Evolutionary conservation across 2,797 vertebrate species (phyloP).

Genomic region (Enteromius anoplus): DNA sequence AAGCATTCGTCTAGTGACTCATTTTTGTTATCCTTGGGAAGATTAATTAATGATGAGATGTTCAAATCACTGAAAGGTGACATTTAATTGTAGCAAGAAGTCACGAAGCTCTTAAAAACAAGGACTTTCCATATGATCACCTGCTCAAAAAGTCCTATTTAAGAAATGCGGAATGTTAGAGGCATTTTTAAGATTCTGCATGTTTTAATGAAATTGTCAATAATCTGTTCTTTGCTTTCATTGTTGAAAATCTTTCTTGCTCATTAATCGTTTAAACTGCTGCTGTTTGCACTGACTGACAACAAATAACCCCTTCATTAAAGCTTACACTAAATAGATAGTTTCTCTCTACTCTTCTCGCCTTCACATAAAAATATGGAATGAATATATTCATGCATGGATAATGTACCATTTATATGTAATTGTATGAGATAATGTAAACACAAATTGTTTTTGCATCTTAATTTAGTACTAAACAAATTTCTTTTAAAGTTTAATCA

Average conservation of each 20-base stretch:
- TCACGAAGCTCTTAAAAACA: not conserved
- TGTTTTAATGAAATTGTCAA: slow-evolving; percentile 61
- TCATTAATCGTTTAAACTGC: slow-evolving; percentile 41
- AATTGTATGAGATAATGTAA: not conserved
- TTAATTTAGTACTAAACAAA: not conserved
- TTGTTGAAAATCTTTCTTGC: slow-evolving; percentile 47
- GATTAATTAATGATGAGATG: not conserved
- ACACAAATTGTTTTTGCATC: not conserved
- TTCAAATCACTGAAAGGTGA: not conserved
- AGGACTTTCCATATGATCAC: not conserved
- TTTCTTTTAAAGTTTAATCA: not conserved
- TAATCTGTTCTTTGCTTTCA: slow-evolving; percentile 35
- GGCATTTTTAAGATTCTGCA: slow-evolving; percentile 73
- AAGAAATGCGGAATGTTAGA: slow-evolving; percentile 47
- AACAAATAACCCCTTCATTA: not conserved
- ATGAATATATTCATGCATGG: not conserved
- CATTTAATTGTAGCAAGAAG: not conserved
- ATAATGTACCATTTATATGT: not conserved
- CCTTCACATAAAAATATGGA: not conserved
- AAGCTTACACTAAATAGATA: not conserved
- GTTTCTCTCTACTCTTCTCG: not conserved
- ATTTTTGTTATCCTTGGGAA: not conserved
- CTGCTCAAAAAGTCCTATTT: not conserved
- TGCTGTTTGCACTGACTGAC: slow-evolving; percentile 20
- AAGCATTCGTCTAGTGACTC: not conserved